A percentile compares a stretch with the other conserved stretches of the same genome.
These are phyloP conservation scores for Babylonia areolata DNA, from an alignment of 1,140 invertebrate species.

Conservation along the genomic window DNA sequence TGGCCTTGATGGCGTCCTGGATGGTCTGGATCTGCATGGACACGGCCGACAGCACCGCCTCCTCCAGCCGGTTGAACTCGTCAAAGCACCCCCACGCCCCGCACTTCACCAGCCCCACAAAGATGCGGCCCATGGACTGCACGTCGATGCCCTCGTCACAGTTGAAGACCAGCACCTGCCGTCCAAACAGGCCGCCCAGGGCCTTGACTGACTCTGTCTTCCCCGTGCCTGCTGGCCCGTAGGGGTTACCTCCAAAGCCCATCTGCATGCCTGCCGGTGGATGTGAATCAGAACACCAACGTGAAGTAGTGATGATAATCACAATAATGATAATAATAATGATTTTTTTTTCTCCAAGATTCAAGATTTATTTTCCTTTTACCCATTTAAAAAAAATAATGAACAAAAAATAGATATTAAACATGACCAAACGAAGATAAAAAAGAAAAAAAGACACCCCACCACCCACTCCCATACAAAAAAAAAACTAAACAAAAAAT, in stretches of 20 bases:
- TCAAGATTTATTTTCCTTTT: no score
- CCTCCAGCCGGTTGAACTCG: constrained; percentile 97
- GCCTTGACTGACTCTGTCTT: constrained; percentile 99
- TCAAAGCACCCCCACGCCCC: constrained; percentile 99
- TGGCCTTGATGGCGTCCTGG: constrained; percentile 87
- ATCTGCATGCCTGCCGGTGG: constrained; percentile 87
- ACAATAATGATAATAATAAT: no score
- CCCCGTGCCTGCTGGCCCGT: constrained; percentile 98
- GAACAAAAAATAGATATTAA: no score
- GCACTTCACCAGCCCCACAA: constrained; percentile 93
- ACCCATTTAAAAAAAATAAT: no score
- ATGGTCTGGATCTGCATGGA: constrained; percentile 93
- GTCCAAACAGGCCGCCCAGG: constrained; percentile 89
- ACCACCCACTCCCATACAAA: no score
- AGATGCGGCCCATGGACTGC: constrained; percentile 93
- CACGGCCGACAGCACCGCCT: constrained; percentile 93
- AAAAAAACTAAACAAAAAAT: no score
- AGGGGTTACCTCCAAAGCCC: constrained; percentile 98
- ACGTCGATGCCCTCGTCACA: constrained; percentile 99
- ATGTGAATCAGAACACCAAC: no score
- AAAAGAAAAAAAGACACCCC: no score
- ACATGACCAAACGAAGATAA: no score
- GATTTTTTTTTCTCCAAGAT: no score
- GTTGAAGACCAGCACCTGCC: constrained; percentile 97
- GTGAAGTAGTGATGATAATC: no score